A percentile compares a stretch with the other conserved stretches of the same genome.
Evolutionary conservation across 2,888 invertebrate genomes (phyloP).

Genomic region (Acanthosepion lycidas): DNA sequence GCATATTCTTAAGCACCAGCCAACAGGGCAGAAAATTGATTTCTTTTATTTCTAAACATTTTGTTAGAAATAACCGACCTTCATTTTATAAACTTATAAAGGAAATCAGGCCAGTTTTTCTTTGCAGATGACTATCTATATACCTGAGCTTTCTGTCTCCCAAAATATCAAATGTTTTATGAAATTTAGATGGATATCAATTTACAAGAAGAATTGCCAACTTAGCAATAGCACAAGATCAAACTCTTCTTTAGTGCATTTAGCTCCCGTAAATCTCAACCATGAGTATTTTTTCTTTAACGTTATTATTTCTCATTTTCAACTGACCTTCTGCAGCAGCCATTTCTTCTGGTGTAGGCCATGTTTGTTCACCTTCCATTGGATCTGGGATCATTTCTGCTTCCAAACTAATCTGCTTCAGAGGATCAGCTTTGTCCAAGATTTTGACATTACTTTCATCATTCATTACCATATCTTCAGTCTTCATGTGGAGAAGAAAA

Average conservation of each 20-base stretch:
- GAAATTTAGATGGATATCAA: not conserved
- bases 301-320: not conserved
- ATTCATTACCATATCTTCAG: constrained; percentile 53
- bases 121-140: no score
- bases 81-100: no score
- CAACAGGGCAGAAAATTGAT: no score
- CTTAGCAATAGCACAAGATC: no score
- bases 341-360: constrained; percentile 95
- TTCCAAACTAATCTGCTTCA: constrained; percentile 80
- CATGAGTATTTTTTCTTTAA: no score
- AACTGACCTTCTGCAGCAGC: constrained; percentile 67
- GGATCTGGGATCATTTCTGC: constrained; percentile 89
- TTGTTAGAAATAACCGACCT: no score
- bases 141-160: no score
- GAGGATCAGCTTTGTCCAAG: constrained; percentile 67
- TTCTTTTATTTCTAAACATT: no score
- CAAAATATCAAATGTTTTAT: not conserved
- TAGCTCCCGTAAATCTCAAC: no score
- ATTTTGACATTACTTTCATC: constrained; percentile 55
- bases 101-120: no score
- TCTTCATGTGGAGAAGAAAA: constrained; percentile 59
- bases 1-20: no score
- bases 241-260: no score
- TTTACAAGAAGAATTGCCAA: not conserved
- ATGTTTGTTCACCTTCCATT: constrained; percentile 94